These are phyloP conservation scores for Drosophila rubida DNA, from an alignment of 2,888 invertebrate species.

Conservation along the genomic window DNA sequence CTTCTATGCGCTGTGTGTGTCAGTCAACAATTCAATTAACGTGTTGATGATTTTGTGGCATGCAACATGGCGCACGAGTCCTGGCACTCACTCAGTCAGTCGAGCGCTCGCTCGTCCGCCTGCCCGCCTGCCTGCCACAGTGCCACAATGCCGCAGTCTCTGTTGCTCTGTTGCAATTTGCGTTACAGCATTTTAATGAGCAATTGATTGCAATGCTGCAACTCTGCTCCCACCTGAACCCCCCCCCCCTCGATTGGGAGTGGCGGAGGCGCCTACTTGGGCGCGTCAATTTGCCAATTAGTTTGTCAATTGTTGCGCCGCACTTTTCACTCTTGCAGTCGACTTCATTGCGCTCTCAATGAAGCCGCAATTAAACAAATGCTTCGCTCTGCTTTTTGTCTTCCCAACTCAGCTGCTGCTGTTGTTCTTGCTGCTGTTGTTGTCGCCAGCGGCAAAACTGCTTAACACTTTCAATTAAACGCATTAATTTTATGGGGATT, in stretches of 20 bases:
- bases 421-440: slow-evolving; percentile 20
- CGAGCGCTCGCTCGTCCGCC: background rate
- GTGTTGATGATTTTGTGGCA: slow-evolving; percentile 83
- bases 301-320: slow-evolving; percentile 62
- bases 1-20: slow-evolving; percentile 57
- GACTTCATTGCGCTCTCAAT: slow-evolving; percentile 32
- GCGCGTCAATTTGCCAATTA: slow-evolving; percentile 70
- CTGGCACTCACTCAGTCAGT: slow-evolving; percentile 34
- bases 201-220: slow-evolving; percentile 73
- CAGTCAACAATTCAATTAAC: slow-evolving; percentile 84
- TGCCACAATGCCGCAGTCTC: slow-evolving; percentile 1
- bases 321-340: slow-evolving; percentile 46
- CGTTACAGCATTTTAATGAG: slow-evolving; percentile 74
- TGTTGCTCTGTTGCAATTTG: slow-evolving; percentile 27
- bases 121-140: slow-evolving; percentile 5
- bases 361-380: slow-evolving; percentile 66
- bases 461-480: slow-evolving; percentile 79
- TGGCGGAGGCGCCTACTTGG: too few relatives aligned
- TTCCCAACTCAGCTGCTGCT: slow-evolving; percentile 6
- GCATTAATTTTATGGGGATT: slow-evolving; percentile 80
- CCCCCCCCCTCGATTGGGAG: too few relatives aligned
- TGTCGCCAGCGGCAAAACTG: slow-evolving; percentile 52
- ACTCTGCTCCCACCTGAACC: slow-evolving; percentile 4
- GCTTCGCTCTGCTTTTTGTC: slow-evolving; percentile 22
- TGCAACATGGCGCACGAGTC: slow-evolving; percentile 70